Percentiles rank a stretch among this genome's conserved stretches.
These are phyloP conservation scores for Salarias fasciatus DNA, from an alignment of 2,797 vertebrate genomes.

Conservation along the genomic window DNA sequence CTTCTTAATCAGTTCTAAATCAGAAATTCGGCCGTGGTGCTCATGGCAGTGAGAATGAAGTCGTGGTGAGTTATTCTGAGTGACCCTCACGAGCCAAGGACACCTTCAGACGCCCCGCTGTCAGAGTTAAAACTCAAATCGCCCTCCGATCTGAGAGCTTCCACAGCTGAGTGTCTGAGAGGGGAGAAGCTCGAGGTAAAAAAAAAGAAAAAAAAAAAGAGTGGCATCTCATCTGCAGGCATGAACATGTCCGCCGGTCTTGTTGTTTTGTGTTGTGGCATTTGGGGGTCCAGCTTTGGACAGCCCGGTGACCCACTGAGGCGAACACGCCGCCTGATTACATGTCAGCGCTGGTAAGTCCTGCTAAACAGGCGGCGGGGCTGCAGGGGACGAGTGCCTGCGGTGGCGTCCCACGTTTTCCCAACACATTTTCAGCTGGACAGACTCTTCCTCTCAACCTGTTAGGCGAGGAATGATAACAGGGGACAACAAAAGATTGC, in stretches of 20 bases:
- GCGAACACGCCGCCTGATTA: constrained; percentile 65
- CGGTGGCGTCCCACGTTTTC: constrained; percentile 29
- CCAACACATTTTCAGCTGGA: constrained; percentile 35
- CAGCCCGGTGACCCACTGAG: constrained; percentile 27
- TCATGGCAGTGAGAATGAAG: not conserved
- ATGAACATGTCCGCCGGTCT: constrained; percentile 16
- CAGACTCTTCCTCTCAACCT: constrained; percentile 40
- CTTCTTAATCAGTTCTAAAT: constrained; percentile 1
- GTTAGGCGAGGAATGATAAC: constrained; percentile 56
- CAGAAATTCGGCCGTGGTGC: not conserved
- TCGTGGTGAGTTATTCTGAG: constrained; percentile 16
- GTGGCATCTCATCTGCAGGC: constrained; percentile 68
- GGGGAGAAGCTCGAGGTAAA: constrained; percentile 13
- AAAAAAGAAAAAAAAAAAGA: constrained; percentile 52
- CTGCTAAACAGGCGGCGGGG: constrained; percentile 45
- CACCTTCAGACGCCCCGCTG: constrained; percentile 9
- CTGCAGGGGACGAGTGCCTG: constrained; percentile 26
- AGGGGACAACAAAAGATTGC: constrained; percentile 58
- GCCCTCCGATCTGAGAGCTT: constrained; percentile 3
- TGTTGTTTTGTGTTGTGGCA: constrained; percentile 9
- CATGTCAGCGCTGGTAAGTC: constrained; percentile 69
- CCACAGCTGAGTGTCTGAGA: not conserved
- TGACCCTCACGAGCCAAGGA: constrained; percentile 20
- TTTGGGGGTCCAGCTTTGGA: constrained; percentile 29
- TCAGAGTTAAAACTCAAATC: constrained; percentile 17